A percentile compares a stretch with the other conserved stretches of the same genome.
Conservation (phyloP, 2,888 invertebrate genomes). For the Brachyopa scutellaris region DNA sequence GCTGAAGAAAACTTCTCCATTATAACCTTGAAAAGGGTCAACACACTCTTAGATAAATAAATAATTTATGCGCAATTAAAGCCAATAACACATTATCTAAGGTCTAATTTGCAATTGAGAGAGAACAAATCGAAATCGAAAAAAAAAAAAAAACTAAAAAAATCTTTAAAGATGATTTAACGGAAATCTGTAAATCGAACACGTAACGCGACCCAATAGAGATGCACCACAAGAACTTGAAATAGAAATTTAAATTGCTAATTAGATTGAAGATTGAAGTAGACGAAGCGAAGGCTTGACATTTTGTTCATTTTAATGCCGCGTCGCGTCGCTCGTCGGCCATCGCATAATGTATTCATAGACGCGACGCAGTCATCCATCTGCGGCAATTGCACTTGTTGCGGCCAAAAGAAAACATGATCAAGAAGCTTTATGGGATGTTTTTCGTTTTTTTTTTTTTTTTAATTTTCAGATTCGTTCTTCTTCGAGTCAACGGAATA, state of each 20-base stretch:
- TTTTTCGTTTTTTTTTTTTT: too few relatives aligned
- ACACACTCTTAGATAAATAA: neutral
- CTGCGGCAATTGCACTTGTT: conserved; percentile 49
- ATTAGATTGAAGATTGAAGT: conserved; percentile 19
- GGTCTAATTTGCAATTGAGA: conserved; percentile 35
- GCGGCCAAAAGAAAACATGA: conserved; percentile 32
- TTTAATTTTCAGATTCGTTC: too few relatives aligned
- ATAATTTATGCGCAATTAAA: neutral
- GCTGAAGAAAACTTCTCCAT: too few relatives aligned
- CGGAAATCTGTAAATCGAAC: conserved; percentile 33
- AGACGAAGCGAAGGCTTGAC: neutral
- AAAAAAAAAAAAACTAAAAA: too few relatives aligned
- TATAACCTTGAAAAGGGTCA: conserved; percentile 45
- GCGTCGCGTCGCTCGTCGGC: too few relatives aligned
- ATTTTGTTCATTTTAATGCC: conserved; percentile 3
- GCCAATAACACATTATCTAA: conserved; percentile 9
- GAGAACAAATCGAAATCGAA: neutral
- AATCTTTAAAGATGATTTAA: conserved; percentile 37
- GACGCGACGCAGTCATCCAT: conserved; percentile 27
- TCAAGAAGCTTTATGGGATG: conserved; percentile 26
- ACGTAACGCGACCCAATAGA: too few relatives aligned
- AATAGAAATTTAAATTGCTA: conserved; percentile 33
- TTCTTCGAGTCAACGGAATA: too few relatives aligned
- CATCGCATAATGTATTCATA: conserved; percentile 27
- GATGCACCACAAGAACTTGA: conserved; percentile 19